Conservation (phyloP, 1,140 invertebrate genomes). For the Schlechtendalia chinensis region DNA sequence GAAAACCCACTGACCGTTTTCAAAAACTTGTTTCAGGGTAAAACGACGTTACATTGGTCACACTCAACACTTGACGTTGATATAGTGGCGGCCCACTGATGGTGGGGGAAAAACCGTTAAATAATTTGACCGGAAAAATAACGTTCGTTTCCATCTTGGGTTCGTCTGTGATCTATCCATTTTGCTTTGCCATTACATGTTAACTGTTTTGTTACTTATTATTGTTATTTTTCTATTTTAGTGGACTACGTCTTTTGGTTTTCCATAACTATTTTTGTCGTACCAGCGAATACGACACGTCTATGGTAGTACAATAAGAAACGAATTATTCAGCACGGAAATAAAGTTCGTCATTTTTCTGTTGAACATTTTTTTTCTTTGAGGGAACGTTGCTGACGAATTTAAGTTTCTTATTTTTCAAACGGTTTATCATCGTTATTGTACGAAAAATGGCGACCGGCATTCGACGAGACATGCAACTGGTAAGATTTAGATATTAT, state of each 20-base stretch:
- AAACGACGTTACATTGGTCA: conserved; percentile 3
- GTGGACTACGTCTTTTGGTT: neutral
- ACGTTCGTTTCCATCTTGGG: neutral
- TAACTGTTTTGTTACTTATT: neutral
- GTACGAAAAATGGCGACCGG: conserved; percentile 36
- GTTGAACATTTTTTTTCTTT: neutral
- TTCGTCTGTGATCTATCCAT: no score
- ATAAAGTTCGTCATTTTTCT: neutral
- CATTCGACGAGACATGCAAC: conserved; percentile 26
- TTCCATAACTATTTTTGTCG: conserved; percentile 40
- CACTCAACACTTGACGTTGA: neutral
- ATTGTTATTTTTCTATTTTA: conserved; percentile 36
- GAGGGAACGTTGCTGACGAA: no score
- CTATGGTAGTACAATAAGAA: no score
- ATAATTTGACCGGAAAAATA: conserved; percentile 15
- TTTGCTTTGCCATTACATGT: no score
- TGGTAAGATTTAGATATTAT: conserved; percentile 21
- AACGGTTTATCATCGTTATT: neutral
- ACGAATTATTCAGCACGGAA: no score
- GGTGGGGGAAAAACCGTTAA: conserved; percentile 48
- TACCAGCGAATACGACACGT: neutral
- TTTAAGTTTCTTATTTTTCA: no score
- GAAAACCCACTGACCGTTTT: no score
- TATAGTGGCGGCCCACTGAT: neutral
- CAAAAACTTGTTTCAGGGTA: neutral